Evolutionary conservation across 2,797 vertebrate genomes (phyloP).

Genomic region (Onychomys arenicola): DNA sequence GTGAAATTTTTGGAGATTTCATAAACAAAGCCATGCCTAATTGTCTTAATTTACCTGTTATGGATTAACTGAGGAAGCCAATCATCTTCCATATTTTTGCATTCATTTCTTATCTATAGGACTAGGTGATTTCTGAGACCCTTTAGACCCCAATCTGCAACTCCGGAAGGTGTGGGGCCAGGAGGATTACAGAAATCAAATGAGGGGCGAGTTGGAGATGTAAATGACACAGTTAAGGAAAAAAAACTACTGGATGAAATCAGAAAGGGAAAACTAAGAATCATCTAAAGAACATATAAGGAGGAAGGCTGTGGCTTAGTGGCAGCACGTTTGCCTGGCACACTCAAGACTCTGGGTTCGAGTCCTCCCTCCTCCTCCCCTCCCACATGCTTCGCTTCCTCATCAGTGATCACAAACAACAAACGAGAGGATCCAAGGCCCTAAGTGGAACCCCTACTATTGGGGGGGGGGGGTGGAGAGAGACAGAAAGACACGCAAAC

Average conservation of each 20-base stretch:
- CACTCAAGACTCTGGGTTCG: background rate
- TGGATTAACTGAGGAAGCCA: slow-evolving; percentile 34
- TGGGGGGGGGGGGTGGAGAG: background rate
- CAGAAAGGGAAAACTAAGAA: background rate
- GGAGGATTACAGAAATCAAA: no score
- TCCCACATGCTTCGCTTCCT: background rate
- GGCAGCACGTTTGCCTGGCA: background rate
- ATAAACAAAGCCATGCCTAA: background rate
- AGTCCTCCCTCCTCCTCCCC: background rate
- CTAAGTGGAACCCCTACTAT: background rate
- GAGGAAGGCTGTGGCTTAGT: background rate
- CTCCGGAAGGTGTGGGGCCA: background rate
- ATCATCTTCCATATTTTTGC: slow-evolving; percentile 31
- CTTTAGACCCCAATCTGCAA: background rate
- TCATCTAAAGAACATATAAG: background rate
- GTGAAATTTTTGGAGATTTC: slow-evolving; percentile 21
- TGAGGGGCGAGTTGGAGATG: background rate
- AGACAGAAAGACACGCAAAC: background rate
- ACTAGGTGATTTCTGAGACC: background rate
- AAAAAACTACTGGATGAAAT: background rate
- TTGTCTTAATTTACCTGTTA: slow-evolving; percentile 47
- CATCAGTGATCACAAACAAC: background rate
- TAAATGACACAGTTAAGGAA: background rate
- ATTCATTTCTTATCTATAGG: background rate
- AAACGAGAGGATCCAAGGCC: background rate